A percentile compares a stretch with the other conserved stretches of the same genome.
Conservation (phyloP, 2,113 vertebrate genomes). For the Eira barbara region DNA sequence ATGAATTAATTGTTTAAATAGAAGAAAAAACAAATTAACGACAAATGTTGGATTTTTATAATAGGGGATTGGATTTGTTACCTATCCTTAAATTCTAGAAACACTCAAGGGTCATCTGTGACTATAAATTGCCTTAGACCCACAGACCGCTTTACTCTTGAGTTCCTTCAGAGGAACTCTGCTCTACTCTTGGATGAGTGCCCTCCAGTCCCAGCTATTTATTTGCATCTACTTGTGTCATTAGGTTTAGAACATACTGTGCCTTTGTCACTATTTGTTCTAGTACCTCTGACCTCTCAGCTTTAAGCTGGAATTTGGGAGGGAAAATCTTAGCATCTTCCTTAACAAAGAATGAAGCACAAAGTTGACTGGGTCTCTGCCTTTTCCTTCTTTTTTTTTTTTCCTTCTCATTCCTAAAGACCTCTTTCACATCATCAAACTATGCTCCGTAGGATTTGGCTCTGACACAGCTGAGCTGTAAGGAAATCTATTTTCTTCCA, state of each 20-base stretch:
- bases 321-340: conserved; percentile 22
- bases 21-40: not conserved
- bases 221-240: conserved; percentile 54
- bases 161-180: not conserved
- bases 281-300: conserved; percentile 53
- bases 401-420: not conserved
- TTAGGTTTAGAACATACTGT: conserved; percentile 57
- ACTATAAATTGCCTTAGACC: not conserved
- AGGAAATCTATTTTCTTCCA: not conserved
- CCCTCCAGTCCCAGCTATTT: conserved; percentile 34
- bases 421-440: not conserved
- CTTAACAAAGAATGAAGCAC: conserved; percentile 40
- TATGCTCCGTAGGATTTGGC: not conserved
- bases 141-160: not conserved
- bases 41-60: not conserved
- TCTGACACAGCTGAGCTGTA: not conserved
- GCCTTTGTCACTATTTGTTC: conserved; percentile 41
- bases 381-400: not conserved
- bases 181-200: not conserved
- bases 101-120: not conserved
- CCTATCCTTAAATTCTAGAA: not conserved
- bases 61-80: not conserved
- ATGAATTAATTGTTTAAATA: not conserved
- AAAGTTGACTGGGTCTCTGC: not conserved
- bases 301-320: conserved; percentile 52